Evolutionary conservation across 2,797 vertebrate genomes (phyloP).

Genomic region (Manis pentadactyla): DNA sequence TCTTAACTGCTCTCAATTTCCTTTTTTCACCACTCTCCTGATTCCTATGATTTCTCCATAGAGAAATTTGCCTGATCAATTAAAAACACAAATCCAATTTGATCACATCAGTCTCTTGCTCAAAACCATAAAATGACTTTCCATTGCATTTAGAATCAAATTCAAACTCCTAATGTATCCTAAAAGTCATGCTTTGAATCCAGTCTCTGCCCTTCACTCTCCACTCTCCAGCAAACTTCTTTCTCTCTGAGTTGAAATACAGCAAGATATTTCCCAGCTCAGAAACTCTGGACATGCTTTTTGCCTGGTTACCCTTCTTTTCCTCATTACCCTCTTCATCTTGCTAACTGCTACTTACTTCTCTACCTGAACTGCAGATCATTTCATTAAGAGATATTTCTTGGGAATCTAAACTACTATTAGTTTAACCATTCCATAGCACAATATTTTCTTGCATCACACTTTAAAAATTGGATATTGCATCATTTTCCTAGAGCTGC

Average conservation of each 20-base stretch:
- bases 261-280: not conserved
- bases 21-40: not conserved
- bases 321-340: not conserved
- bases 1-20: not conserved
- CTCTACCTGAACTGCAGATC: not conserved
- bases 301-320: not conserved
- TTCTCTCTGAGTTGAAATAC: not conserved
- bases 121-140: not conserved
- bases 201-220: not conserved
- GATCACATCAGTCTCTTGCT: not conserved
- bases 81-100: not conserved
- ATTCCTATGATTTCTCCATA: not conserved
- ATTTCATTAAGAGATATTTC: not conserved
- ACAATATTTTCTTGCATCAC: not conserved
- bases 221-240: not conserved
- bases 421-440: not conserved
- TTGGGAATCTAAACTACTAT: not conserved
- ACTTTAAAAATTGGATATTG: not conserved
- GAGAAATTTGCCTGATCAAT: not conserved
- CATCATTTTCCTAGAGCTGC: not conserved
- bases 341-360: not conserved
- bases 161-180: not conserved
- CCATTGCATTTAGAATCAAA: not conserved
- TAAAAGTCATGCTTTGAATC: not conserved
- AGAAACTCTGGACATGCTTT: not conserved